Evolutionary conservation across 2,797 vertebrate genomes (phyloP).

Genomic region (Microctenopoma lineatum): DNA sequence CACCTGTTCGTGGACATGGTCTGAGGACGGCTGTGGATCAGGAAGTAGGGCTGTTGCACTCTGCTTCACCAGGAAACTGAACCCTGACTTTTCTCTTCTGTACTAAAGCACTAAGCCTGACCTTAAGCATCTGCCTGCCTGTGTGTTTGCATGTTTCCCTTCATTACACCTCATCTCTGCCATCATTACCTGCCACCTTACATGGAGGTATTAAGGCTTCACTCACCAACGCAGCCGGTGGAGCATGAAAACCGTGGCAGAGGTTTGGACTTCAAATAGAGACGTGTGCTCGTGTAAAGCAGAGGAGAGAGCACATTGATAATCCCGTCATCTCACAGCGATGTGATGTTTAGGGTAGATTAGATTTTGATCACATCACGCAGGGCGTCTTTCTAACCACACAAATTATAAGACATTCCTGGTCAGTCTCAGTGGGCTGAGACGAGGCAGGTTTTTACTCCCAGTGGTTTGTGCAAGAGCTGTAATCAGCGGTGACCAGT

Average conservation of each 20-base stretch:
- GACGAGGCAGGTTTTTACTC: slow-evolving; percentile 40
- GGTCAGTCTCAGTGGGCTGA: slow-evolving; percentile 24
- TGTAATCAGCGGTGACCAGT: slow-evolving; percentile 54
- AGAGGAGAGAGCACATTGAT: neutral
- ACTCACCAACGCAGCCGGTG: slow-evolving; percentile 37
- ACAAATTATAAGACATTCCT: slow-evolving; percentile 18
- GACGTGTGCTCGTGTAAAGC: neutral
- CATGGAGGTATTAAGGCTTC: slow-evolving; percentile 40
- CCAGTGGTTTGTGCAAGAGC: slow-evolving; percentile 43
- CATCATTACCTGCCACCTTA: slow-evolving; percentile 55
- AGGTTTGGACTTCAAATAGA: slow-evolving; percentile 1
- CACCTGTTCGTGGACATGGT: no score
- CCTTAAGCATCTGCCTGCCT: no score
- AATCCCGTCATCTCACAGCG: neutral
- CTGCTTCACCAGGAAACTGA: no score
- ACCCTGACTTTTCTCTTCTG: no score
- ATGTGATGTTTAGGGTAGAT: no score
- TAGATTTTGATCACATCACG: no score
- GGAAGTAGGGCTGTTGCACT: no score
- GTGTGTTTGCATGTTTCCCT: no score
- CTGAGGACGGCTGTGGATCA: no score
- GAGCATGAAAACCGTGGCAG: slow-evolving; percentile 1
- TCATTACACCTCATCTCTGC: slow-evolving; percentile 7
- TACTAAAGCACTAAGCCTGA: no score
- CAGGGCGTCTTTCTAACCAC: no score